Conservation (phyloP, 2,797 vertebrate genomes). For the Arnoldichthys spilopterus region DNA sequence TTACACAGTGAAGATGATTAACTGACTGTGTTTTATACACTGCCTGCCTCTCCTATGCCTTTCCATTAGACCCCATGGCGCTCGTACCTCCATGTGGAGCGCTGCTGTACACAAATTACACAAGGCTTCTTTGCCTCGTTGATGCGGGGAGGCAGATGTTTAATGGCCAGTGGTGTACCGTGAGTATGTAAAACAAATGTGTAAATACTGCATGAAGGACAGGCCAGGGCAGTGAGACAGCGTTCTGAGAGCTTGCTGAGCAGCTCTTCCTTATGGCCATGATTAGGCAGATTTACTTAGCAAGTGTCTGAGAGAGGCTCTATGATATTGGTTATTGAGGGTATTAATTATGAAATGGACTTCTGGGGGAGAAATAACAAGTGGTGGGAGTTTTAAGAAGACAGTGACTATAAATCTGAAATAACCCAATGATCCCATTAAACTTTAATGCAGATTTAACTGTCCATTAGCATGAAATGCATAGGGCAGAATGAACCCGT, state of each 20-base stretch:
- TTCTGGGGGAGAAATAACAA: conserved; percentile 65
- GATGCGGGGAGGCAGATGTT: conserved; percentile 55
- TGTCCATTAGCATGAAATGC: conserved; percentile 59
- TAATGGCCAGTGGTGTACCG: conserved; percentile 43
- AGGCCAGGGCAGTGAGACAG: conserved; percentile 13
- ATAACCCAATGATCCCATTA: conserved; percentile 67
- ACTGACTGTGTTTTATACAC: conserved; percentile 30
- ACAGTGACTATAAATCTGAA: conserved; percentile 63
- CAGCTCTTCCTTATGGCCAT: conserved; percentile 44
- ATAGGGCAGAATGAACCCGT: conserved; percentile 54
- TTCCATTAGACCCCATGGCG: conserved; percentile 29
- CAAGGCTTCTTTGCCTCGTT: conserved; percentile 24
- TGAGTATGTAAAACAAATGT: conserved; percentile 66
- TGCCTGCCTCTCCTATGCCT: conserved; percentile 8
- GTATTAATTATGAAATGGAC: conserved; percentile 66
- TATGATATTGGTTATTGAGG: conserved; percentile 57
- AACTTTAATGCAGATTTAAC: conserved; percentile 68
- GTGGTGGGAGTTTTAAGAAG: conserved; percentile 63
- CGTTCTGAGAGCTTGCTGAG: conserved; percentile 26
- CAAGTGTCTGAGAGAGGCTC: conserved; percentile 40
- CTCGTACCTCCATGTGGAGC: conserved; percentile 12
- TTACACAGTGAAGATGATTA: conserved; percentile 39
- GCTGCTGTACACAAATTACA: conserved; percentile 26
- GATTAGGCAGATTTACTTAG: conserved; percentile 64
- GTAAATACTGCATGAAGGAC: conserved; percentile 68